Evolutionary conservation across 2,113 vertebrate genomes (phyloP), one percentile per base, ranked within the genome.

Genomic region (Daboia siamensis): DNA sequence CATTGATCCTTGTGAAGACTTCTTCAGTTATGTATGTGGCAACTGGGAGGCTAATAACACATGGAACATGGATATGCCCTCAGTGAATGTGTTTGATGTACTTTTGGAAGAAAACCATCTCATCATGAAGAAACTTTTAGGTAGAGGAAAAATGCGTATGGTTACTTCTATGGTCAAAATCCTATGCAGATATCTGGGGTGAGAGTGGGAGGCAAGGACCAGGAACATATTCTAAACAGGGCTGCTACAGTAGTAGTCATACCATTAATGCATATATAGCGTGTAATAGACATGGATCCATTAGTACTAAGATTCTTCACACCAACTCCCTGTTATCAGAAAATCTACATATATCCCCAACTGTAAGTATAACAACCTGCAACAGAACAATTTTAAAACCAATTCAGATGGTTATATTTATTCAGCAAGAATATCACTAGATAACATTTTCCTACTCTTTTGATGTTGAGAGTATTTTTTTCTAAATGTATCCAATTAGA

Each of bases 21-120:
- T 98, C 97, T 98, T 97, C 95, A 93, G 92, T 39, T 98, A 97
- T 3, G 94, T 93, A 59, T 98, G 98, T 90, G 96, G 95, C 84
- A 96, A 91, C 39, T 96, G 95, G 96, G 46, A 94, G 93, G 87
- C 91, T 88, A 94, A 94, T 85, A 39, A 91, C 26, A 84, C 94
- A 74, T 92, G 39, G 7, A 91, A 56, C 92, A 93, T 20, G 17
- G 64, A 48, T 7, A 90, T 93, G 94, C 94, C 93, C 39, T 92
- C 95, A 86, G 39, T 89, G 23, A 93, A 94, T 56, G 90, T 96
- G 7, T 96, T 97, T 84, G 97, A 96, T 91, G 86, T 92, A 4
- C 91, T 98, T 57, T 93, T 95, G 92, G 96, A 97, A 90, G 96
- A 97, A 95, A 98, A 97, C 85, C 96, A 95, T 61, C 91, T 93